phyloP scores from a whole-genome alignment of 2,888 invertebrate genomes.

The Tetanocera ferruginea region DNA sequence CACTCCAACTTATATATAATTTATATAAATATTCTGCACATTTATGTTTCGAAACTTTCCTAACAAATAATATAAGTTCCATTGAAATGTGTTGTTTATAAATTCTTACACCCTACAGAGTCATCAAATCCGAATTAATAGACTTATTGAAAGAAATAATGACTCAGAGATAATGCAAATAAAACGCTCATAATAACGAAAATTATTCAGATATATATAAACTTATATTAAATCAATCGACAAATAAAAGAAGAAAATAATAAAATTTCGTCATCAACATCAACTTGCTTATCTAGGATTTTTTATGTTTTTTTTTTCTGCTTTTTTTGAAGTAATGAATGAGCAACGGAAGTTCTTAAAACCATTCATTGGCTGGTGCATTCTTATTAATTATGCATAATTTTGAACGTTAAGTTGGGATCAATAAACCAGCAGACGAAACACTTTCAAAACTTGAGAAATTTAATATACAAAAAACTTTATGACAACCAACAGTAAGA shows the following conservation, averaged over 20 bases:
- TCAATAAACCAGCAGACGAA: not conserved
- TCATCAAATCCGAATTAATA: too few species aligned
- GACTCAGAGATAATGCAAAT: too few species aligned
- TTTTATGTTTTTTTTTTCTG: not conserved
- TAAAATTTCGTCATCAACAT: too few species aligned
- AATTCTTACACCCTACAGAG: too few species aligned
- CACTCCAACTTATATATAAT: too few species aligned
- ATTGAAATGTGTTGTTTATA: too few species aligned
- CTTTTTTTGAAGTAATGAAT: not conserved
- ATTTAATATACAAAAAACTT: conserved; percentile 11
- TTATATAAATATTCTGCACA: too few species aligned
- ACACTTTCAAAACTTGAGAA: conserved; percentile 21
- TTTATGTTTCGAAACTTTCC: too few species aligned
- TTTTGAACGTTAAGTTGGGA: not conserved
- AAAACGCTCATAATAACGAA: not conserved
- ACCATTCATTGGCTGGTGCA: conserved; percentile 30
- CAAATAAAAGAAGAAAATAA: too few species aligned
- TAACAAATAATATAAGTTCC: too few species aligned
- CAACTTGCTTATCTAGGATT: too few species aligned
- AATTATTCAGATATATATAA: not conserved
- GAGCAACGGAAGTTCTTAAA: conserved; percentile 1
- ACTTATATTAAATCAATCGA: not conserved
- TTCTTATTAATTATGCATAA: conserved; percentile 38
- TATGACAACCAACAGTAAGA: not conserved
- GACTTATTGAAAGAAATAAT: too few species aligned